A percentile compares a stretch with the other conserved stretches of the same genome.
phyloP scores from a whole-genome alignment of 1,140 invertebrate species.

The Onthophagus taurus region DNA sequence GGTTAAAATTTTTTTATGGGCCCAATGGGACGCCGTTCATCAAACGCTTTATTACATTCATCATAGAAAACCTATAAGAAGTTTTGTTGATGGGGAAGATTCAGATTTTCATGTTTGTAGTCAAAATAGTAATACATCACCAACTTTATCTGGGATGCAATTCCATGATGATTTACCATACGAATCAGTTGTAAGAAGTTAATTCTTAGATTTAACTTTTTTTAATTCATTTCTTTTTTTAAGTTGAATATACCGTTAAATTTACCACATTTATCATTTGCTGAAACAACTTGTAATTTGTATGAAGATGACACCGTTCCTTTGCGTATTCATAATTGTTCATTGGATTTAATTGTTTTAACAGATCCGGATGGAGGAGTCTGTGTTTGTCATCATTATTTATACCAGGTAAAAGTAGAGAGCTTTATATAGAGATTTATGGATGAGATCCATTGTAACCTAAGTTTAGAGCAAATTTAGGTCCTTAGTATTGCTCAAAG shows the following conservation, averaged over 20 bases:
- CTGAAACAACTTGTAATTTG: constrained; percentile 46
- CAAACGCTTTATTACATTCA: constrained; percentile 75
- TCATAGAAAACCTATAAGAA: constrained; percentile 53
- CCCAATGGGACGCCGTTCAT: constrained; percentile 69
- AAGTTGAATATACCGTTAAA: constrained; percentile 78
- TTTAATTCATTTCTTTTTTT: constrained; percentile 17
- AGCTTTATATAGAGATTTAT: no score
- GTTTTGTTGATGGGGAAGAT: constrained; percentile 54
- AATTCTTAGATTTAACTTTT: background rate
- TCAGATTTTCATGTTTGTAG: no score
- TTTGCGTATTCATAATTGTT: constrained; percentile 67
- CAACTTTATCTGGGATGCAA: constrained; percentile 70
- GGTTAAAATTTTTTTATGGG: constrained; percentile 67
- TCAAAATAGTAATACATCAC: constrained; percentile 42
- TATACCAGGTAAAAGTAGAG: constrained; percentile 64
- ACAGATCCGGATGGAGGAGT: constrained; percentile 63
- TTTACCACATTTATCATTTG: constrained; percentile 55
- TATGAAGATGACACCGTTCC: constrained; percentile 74
- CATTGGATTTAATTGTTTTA: constrained; percentile 67
- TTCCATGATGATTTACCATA: constrained; percentile 75
- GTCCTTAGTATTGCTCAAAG: no score
- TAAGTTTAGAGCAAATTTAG: no score
- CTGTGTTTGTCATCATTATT: constrained; percentile 76
- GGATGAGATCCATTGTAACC: no score
- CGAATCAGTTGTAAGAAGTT: constrained; percentile 64